Conservation (phyloP, 2,113 vertebrate species). For the Pangasianodon gigas region DNA sequence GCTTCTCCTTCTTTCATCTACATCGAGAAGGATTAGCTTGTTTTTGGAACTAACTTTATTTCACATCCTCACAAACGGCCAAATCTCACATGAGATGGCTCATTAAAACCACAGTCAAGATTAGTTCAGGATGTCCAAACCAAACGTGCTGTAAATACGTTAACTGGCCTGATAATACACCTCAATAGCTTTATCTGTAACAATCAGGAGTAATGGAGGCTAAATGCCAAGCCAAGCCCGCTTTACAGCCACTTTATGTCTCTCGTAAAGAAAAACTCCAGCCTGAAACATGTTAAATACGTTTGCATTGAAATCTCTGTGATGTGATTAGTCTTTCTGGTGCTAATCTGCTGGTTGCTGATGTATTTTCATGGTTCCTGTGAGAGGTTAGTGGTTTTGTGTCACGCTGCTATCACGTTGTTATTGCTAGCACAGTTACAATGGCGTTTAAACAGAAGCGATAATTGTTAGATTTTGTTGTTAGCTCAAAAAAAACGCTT, state of each 20-base stretch:
- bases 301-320: background rate
- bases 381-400: background rate
- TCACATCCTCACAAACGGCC: background rate
- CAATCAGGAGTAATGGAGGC: slow-evolving; percentile 29
- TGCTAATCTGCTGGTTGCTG: background rate
- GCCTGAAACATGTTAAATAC: background rate
- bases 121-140: slow-evolving; percentile 35
- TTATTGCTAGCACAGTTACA: background rate
- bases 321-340: background rate
- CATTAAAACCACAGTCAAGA: slow-evolving; percentile 22
- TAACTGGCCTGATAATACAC: background rate
- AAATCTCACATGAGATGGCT: slow-evolving; percentile 16
- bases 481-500: background rate
- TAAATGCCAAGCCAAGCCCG: background rate
- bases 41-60: background rate
- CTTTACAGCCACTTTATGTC: background rate
- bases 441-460: background rate
- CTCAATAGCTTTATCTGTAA: slow-evolving; percentile 18
- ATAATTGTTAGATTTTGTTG: background rate
- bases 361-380: background rate
- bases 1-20: background rate
- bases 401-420: background rate
- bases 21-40: background rate
- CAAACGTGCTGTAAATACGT: slow-evolving; percentile 20
- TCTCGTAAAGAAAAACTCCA: background rate